Evolutionary conservation across 2,113 vertebrate species (phyloP).

Genomic region (Hippocampus mohnikei): DNA sequence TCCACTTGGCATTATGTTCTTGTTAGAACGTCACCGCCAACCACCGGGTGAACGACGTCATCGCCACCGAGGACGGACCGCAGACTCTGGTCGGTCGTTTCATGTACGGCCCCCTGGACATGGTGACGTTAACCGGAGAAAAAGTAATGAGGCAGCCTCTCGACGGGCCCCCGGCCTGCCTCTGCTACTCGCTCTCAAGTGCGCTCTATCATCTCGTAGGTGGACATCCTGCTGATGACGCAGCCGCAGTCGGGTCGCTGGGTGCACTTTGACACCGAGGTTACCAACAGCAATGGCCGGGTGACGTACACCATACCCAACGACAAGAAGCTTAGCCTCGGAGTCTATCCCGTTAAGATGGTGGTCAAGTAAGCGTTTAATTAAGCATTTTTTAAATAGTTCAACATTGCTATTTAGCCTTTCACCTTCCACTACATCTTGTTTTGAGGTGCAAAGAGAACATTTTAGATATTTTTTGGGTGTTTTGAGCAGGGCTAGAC

Average conservation of each 20-base stretch:
- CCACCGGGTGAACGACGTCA: conserved; percentile 91
- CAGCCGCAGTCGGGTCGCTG: conserved; percentile 90
- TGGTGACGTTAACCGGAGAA: conserved; percentile 96
- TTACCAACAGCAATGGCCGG: conserved; percentile 91
- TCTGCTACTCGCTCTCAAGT: not conserved
- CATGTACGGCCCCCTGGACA: conserved; percentile 97
- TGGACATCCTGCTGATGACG: conserved; percentile 90
- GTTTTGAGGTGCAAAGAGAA: not conserved
- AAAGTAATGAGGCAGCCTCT: conserved; percentile 76
- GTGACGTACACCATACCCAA: conserved; percentile 85
- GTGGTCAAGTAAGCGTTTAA: conserved; percentile 84
- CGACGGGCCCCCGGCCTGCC: not conserved
- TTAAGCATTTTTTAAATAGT: not conserved
- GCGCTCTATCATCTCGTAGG: conserved; percentile 64
- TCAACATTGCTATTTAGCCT: not conserved
- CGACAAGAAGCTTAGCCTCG: conserved; percentile 83
- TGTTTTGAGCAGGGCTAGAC: too few relatives aligned
- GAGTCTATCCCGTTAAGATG: conserved; percentile 96
- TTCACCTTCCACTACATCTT: not conserved
- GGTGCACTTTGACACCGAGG: conserved; percentile 92
- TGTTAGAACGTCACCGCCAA: conserved; percentile 91
- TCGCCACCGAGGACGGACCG: conserved; percentile 85
- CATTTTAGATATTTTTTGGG: not conserved
- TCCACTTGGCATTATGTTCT: not conserved
- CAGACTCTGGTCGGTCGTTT: conserved; percentile 92